These are phyloP conservation scores for Theristus sp. DNA, from an alignment of 2,888 invertebrate genomes.

Conservation along the genomic window DNA sequence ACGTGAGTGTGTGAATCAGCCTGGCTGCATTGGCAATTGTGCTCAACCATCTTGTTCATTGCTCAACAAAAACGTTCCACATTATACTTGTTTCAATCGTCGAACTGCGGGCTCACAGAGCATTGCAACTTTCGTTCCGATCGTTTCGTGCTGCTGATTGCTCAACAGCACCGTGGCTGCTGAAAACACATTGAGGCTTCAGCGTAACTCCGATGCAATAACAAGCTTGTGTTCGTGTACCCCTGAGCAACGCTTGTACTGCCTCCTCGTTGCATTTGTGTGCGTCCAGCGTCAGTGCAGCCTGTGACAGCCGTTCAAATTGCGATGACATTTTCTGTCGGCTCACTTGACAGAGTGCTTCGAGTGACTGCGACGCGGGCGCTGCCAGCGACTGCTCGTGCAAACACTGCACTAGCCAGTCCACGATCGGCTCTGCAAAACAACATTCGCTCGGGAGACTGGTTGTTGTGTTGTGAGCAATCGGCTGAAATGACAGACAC, in stretches of 20 bases:
- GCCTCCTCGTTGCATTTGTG: slow-evolving; percentile 43
- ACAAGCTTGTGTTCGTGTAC: no score
- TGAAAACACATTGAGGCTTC: no score
- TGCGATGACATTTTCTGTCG: slow-evolving; percentile 55
- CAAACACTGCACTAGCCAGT: slow-evolving; percentile 47
- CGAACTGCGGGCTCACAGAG: slow-evolving; percentile 55
- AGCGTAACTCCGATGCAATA: no score
- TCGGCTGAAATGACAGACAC: no score
- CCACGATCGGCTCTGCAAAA: slow-evolving; percentile 50
- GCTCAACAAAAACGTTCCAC: no score
- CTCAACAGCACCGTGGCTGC: slow-evolving; percentile 45
- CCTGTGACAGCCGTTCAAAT: slow-evolving; percentile 50
- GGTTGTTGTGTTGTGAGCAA: no score
- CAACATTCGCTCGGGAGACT: no score
- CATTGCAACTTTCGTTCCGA: slow-evolving; percentile 48
- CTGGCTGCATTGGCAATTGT: no score
- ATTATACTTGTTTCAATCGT: slow-evolving; percentile 42
- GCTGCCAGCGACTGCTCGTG: slow-evolving; percentile 44
- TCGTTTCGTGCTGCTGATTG: slow-evolving; percentile 31
- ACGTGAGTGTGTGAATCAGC: no score
- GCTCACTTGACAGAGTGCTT: slow-evolving; percentile 65
- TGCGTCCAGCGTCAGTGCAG: slow-evolving; percentile 50
- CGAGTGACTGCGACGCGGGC: slow-evolving; percentile 62
- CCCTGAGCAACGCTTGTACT: slow-evolving; percentile 53
- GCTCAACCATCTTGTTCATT: no score